Percentiles rank a stretch among this genome's conserved stretches.
phyloP scores from a whole-genome alignment of 2,113 vertebrate species.

The Pagrus major region DNA sequence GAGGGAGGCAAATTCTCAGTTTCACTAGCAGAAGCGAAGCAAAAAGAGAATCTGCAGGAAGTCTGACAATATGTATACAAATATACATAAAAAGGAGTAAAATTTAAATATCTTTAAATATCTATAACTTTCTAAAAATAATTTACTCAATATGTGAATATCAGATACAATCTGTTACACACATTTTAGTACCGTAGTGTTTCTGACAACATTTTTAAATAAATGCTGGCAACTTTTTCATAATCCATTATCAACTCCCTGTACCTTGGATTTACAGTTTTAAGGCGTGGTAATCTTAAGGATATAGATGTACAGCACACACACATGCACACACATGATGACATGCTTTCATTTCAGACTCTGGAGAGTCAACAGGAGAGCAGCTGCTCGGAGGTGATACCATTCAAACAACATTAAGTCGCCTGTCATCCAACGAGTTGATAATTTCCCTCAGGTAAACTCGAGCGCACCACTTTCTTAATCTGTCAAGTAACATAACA shows the following conservation, averaged over 20 bases:
- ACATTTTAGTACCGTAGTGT: neutral
- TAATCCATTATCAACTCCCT: conserved; percentile 3
- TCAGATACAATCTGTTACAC: no score
- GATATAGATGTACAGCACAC: conserved; percentile 21
- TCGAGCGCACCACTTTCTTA: conserved; percentile 58
- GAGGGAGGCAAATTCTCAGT: neutral
- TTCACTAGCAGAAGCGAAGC: neutral
- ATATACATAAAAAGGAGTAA: no score
- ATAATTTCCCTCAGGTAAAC: conserved; percentile 79
- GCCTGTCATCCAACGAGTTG: conserved; percentile 70
- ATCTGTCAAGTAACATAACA: conserved; percentile 67
- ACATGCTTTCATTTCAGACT: conserved; percentile 47
- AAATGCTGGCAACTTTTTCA: conserved; percentile 8
- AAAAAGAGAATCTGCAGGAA: neutral
- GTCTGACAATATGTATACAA: neutral
- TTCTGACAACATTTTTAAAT: neutral
- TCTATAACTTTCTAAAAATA: no score
- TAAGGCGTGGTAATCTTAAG: conserved; percentile 26
- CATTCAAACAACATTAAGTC: conserved; percentile 70
- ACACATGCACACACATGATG: conserved; percentile 12
- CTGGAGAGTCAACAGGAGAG: conserved; percentile 59
- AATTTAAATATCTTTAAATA: neutral
- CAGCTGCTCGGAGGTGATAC: conserved; percentile 76
- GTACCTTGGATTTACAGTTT: neutral
- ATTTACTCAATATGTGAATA: no score